phyloP scores from a whole-genome alignment of 2,113 vertebrate genomes.

The Antennarius striatus region DNA sequence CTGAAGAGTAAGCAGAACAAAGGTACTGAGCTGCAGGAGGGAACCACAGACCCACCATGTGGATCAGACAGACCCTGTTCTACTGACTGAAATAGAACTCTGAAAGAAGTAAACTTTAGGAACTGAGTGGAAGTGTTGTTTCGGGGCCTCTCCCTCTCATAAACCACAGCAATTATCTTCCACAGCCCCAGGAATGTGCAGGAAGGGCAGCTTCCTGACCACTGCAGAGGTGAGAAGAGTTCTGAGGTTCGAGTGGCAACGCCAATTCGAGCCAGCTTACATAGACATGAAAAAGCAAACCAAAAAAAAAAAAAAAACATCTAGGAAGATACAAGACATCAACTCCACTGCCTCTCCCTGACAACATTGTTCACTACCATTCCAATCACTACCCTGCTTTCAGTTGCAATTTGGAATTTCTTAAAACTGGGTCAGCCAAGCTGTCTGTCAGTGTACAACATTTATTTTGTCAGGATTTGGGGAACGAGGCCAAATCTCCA shows the following conservation, averaged over 20 bases:
- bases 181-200: slow-evolving; percentile 72
- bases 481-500: slow-evolving; percentile 54
- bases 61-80: slow-evolving; percentile 39
- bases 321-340: slow-evolving; percentile 19
- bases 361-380: background rate
- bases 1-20: slow-evolving; percentile 9
- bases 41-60: slow-evolving; percentile 22
- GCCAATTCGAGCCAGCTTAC: slow-evolving; percentile 27
- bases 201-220: slow-evolving; percentile 74
- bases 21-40: slow-evolving; percentile 11
- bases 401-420: slow-evolving; percentile 64
- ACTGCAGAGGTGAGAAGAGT: slow-evolving; percentile 70
- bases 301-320: slow-evolving; percentile 15
- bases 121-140: slow-evolving; percentile 68
- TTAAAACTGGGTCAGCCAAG: slow-evolving; percentile 77
- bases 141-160: slow-evolving; percentile 69
- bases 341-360: slow-evolving; percentile 18
- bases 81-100: slow-evolving; percentile 42
- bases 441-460: slow-evolving; percentile 65
- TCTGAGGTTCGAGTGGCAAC: slow-evolving; percentile 62
- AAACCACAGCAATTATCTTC: slow-evolving; percentile 76
- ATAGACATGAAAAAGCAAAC: background rate
- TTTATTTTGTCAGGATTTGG: slow-evolving; percentile 67
- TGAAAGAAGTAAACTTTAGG: slow-evolving; percentile 39
- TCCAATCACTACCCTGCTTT: slow-evolving; percentile 46